These are phyloP conservation scores for Pseudomyrmex sp. DNA, from an alignment of 1,140 invertebrate genomes.

Conservation along the genomic window DNA sequence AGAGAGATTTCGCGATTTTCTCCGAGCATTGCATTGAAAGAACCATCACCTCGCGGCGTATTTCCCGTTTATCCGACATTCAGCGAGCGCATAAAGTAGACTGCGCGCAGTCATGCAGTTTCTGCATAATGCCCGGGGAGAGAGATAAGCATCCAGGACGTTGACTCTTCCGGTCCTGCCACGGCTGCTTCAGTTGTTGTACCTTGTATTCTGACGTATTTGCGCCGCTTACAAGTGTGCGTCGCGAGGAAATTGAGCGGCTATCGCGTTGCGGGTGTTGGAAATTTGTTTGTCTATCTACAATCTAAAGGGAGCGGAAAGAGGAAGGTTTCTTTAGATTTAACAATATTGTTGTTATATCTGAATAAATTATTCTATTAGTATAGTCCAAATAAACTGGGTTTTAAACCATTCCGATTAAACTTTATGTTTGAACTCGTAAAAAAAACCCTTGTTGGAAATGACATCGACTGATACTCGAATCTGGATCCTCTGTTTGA, in stretches of 20 bases:
- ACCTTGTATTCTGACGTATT: conserved; percentile 13
- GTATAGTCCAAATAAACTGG: too few relatives aligned
- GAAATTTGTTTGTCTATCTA: not conserved
- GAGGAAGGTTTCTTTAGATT: not conserved
- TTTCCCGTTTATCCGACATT: conserved; percentile 56
- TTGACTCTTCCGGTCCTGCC: conserved; percentile 55
- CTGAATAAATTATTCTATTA: too few relatives aligned
- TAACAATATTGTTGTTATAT: too few relatives aligned
- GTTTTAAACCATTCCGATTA: too few relatives aligned
- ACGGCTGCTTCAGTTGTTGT: conserved; percentile 21
- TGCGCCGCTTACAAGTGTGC: conserved; percentile 12
- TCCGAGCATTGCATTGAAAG: conserved; percentile 14
- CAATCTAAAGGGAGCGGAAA: not conserved
- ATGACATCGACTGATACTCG: too few relatives aligned
- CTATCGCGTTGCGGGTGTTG: conserved; percentile 9
- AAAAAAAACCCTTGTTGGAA: too few relatives aligned
- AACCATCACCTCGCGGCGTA: conserved; percentile 14
- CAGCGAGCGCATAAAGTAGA: conserved; percentile 51
- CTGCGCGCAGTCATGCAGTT: conserved; percentile 51
- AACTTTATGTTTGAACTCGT: too few relatives aligned
- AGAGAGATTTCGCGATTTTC: conserved; percentile 52
- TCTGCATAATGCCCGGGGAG: conserved; percentile 49
- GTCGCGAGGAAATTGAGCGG: conserved; percentile 43
- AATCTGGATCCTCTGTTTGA: too few relatives aligned
- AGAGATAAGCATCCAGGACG: conserved; percentile 59